Evolutionary conservation across 2,113 vertebrate genomes (phyloP), one percentile per base, ranked within the genome.

Genomic region (Brachypteracias leptosomus): DNA sequence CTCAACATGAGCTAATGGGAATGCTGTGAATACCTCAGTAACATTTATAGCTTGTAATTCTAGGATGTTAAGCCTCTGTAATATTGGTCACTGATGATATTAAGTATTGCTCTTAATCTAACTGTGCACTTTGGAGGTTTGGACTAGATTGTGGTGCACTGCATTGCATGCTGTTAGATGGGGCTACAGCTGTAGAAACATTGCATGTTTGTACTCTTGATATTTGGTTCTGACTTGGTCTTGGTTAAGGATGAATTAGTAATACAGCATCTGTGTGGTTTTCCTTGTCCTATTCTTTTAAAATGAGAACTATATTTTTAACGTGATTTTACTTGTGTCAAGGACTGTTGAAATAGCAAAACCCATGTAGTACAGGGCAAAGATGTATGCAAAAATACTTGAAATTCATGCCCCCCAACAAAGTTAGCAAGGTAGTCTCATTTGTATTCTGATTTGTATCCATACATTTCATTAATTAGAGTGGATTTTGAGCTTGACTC

Each of bases 61-160:
- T 55, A 15, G 57, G 40, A 65, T 22, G 29, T 67, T 86, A 93
- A 93, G 29, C 68, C 73, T 75, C 70, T 71, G 25, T 77, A 89
- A 85, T 87, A 40, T 36, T 65, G 73, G 65, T 68, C 88, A 75
- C 68, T 62, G 88, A 40, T 88, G 59, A 70, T 85, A 65, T 68
- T 88, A 80, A 88, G 62, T 85, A 52, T 65, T 93, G 29, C 33
- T 92, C 49, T 61, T 86, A 86, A 96, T 86, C 68, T 73, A 42
- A 26, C 65, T 0, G 75, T 86, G 58, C 67, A 33, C 0, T n/a
- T n/a, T 0, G 83, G 67, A 86, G 36, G 47, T 67, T 87, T 75
- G 52, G 83, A 54, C 68, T 86, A 25, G 57, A 46, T 54, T 72
- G 52, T 44, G 46, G 51, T 0, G 4, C 67, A 21, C 11, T 63